Percentiles rank a stretch among this genome's conserved stretches.
Conservation (phyloP, 2,113 vertebrate genomes). For the Corythornis cristatus region DNA sequence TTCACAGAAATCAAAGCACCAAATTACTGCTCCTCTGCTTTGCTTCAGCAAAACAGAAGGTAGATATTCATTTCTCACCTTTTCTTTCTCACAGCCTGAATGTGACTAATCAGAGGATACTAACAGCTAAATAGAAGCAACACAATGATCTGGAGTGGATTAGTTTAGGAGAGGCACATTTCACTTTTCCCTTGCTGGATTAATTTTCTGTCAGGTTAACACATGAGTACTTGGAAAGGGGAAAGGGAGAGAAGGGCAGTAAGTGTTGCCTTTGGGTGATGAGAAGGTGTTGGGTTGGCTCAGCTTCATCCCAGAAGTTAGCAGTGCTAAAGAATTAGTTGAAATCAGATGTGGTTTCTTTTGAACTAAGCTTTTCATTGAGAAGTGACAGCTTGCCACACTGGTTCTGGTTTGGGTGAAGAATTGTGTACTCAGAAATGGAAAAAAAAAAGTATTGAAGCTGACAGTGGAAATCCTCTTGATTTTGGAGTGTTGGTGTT, state of each 20-base stretch:
- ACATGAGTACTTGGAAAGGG: not conserved
- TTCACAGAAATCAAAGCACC: too few relatives aligned
- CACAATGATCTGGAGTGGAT: not conserved
- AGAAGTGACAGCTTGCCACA: not conserved
- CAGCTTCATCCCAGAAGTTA: not conserved
- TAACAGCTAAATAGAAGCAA: not conserved
- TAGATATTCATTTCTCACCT: too few relatives aligned
- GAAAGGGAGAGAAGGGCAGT: not conserved
- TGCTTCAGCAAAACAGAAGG: too few relatives aligned
- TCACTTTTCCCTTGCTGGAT: not conserved
- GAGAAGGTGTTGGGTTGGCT: not conserved
- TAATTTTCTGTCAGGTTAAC: not conserved
- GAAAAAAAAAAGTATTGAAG: accelerated
- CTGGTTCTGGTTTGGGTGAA: not conserved
- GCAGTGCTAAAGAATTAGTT: not conserved
- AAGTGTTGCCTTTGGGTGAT: not conserved
- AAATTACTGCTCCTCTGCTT: too few relatives aligned
- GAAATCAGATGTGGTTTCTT: not conserved
- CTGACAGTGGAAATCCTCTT: not conserved
- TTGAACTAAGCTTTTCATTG: not conserved
- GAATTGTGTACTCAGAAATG: not conserved
- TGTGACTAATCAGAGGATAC: not conserved
- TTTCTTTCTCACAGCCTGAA: too few relatives aligned
- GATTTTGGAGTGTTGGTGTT: not conserved
- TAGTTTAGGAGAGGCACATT: not conserved